phyloP scores from a whole-genome alignment of 2,113 vertebrate species.

The Arenaria interpres region DNA sequence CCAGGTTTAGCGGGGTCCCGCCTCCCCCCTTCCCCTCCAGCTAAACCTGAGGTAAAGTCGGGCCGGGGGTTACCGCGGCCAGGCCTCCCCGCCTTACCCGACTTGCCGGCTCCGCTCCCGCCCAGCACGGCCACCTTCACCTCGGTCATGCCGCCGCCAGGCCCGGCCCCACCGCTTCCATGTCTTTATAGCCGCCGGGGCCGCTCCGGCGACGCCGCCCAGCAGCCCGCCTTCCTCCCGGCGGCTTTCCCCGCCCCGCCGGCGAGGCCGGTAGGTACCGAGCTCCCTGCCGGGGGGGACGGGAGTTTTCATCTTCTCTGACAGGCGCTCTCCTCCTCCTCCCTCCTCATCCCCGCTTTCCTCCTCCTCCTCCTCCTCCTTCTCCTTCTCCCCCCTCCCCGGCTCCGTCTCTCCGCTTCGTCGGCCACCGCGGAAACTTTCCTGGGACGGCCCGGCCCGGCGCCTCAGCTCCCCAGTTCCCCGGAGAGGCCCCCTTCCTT shows the following conservation, averaged over 20 bases:
- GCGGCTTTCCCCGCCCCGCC: neutral
- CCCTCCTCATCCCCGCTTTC: neutral
- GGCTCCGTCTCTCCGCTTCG: fast-evolving
- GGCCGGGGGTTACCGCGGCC: too few relatives aligned
- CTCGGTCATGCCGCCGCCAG: constrained; percentile 66
- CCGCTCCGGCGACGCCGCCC: neutral
- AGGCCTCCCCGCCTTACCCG: constrained; percentile 69
- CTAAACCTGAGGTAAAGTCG: too few relatives aligned
- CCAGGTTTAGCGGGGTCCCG: neutral
- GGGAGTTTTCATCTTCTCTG: too few relatives aligned
- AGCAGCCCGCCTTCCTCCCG: neutral
- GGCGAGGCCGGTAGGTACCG: neutral
- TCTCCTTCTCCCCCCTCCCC: too few relatives aligned
- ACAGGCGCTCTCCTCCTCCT: neutral
- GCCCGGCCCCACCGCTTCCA: neutral
- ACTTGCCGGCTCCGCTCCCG: constrained; percentile 82
- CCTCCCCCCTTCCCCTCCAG: too few relatives aligned
- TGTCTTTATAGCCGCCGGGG: neutral
- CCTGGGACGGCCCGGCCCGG: too few relatives aligned
- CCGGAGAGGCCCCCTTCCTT: neutral
- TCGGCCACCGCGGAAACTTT: neutral
- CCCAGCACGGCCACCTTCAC: constrained; percentile 84
- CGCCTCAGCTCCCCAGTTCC: fast-evolving
- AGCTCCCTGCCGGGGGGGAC: neutral
- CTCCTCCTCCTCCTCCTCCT: neutral